Conservation (phyloP, 53 echinoderm and acorn worm species). For the Holothuria leucospilota region DNA sequence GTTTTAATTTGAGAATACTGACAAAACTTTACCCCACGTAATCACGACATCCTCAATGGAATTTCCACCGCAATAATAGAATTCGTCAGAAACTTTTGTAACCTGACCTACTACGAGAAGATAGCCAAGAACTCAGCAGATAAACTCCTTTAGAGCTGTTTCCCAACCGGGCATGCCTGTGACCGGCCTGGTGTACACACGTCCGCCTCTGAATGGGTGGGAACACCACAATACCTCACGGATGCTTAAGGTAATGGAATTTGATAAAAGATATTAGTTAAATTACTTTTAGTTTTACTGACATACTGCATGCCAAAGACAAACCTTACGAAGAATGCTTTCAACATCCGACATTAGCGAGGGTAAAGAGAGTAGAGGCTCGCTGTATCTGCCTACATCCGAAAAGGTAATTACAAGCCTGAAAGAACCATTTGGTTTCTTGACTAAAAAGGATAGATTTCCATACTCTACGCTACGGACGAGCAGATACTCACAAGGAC, state of each 20-base stretch:
- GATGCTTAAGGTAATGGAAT: too few species aligned
- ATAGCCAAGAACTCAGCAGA: conserved; percentile 63
- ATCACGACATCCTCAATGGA: conserved; percentile 51
- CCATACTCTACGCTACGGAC: conserved; percentile 52
- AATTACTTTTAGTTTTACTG: conserved; percentile 60
- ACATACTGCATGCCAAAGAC: conserved; percentile 50
- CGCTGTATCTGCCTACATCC: conserved; percentile 58
- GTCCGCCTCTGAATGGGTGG: conserved; percentile 60
- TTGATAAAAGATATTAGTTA: conserved; percentile 66
- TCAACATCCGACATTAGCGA: conserved; percentile 66
- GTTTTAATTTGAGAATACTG: too few species aligned
- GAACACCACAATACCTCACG: conserved; percentile 63
- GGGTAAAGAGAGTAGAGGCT: conserved; percentile 66
- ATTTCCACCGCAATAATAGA: conserved; percentile 65
- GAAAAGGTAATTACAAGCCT: conserved; percentile 64
- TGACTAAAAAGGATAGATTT: conserved; percentile 47
- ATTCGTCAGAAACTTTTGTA: conserved; percentile 75
- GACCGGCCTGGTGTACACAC: conserved; percentile 65
- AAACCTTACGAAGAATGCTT: conserved; percentile 49
- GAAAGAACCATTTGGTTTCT: conserved; percentile 57
- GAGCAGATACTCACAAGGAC: conserved; percentile 40
- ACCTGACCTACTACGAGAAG: conserved; percentile 46
- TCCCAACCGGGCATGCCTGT: conserved; percentile 73
- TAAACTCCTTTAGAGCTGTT: background rate
- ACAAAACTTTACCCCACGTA: background rate